Conservation (phyloP, 2,888 invertebrate genomes). For the Microplitis manilae region DNA sequence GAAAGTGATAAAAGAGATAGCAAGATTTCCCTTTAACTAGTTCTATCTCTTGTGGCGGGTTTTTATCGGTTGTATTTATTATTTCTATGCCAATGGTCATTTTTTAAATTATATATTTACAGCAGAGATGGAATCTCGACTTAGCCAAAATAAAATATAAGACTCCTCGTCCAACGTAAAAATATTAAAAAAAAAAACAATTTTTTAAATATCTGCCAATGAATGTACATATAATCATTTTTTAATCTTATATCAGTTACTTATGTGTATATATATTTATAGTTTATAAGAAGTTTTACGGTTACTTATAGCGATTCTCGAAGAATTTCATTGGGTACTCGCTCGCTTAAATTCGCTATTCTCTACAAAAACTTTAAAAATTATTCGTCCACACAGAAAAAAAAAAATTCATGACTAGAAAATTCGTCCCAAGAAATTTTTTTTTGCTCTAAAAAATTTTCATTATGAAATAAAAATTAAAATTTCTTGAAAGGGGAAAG, state of each 20-base stretch:
- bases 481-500: too few species aligned
- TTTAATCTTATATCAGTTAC: slow-evolving; percentile 45
- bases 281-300: slow-evolving; percentile 44
- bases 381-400: slow-evolving; percentile 8
- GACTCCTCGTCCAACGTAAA: slow-evolving; percentile 37
- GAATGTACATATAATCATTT: slow-evolving; percentile 61
- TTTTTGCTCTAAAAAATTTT: too few species aligned
- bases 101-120: slow-evolving; percentile 23
- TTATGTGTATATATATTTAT: slow-evolving; percentile 53
- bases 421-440: too few species aligned
- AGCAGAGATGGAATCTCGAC: slow-evolving; percentile 26
- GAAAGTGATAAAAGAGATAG: slow-evolving; percentile 17
- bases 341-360: slow-evolving; percentile 31
- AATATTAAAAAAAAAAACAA: slow-evolving; percentile 39
- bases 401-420: background rate
- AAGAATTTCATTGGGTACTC: slow-evolving; percentile 20
- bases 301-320: background rate
- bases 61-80: slow-evolving; percentile 18
- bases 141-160: slow-evolving; percentile 30
- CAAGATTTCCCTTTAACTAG: slow-evolving; percentile 3
- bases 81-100: slow-evolving; percentile 24
- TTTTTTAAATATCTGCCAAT: slow-evolving; percentile 60
- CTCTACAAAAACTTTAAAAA: slow-evolving; percentile 21
- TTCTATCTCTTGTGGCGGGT: background rate
- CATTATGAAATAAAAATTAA: too few species aligned